Percentiles rank a stretch among this genome's conserved stretches.
phyloP scores from a whole-genome alignment of 1,140 invertebrate genomes.

The Trialeurodes vaporariorum region DNA sequence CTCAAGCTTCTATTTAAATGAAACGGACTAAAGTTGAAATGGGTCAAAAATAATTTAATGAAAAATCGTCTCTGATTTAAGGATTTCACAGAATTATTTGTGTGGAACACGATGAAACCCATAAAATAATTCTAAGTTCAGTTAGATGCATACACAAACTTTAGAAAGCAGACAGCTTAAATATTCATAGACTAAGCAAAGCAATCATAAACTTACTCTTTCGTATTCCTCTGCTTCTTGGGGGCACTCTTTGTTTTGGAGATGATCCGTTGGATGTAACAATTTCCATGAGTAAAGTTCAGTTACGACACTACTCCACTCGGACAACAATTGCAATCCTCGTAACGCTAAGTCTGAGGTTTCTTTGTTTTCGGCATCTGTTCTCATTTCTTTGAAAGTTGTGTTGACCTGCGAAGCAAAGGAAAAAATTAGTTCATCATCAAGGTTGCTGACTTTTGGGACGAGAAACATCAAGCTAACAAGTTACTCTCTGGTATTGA shows the following conservation, averaged over 20 bases:
- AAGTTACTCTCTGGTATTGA: not conserved
- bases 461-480: not conserved
- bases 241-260: slow-evolving; percentile 91
- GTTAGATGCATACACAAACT: too few relatives aligned
- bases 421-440: slow-evolving; percentile 1
- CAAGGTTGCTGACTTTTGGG: not conserved
- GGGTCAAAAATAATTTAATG: too few relatives aligned
- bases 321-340: slow-evolving; percentile 85
- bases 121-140: too few relatives aligned
- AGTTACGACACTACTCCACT: slow-evolving; percentile 95
- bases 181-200: too few relatives aligned
- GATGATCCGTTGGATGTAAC: slow-evolving; percentile 93
- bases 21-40: too few relatives aligned
- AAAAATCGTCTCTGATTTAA: too few relatives aligned
- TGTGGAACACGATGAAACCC: too few relatives aligned
- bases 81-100: too few relatives aligned
- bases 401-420: slow-evolving; percentile 46
- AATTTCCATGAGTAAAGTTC: slow-evolving; percentile 98
- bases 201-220: too few relatives aligned
- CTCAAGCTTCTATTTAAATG: too few relatives aligned
- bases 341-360: slow-evolving; percentile 82
- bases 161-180: too few relatives aligned
- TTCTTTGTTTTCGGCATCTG: slow-evolving; percentile 85
- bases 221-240: slow-evolving; percentile 98
- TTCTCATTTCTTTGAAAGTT: slow-evolving; percentile 84